Conservation (phyloP, 2,113 vertebrate species). For the Nettapus auritus region DNA sequence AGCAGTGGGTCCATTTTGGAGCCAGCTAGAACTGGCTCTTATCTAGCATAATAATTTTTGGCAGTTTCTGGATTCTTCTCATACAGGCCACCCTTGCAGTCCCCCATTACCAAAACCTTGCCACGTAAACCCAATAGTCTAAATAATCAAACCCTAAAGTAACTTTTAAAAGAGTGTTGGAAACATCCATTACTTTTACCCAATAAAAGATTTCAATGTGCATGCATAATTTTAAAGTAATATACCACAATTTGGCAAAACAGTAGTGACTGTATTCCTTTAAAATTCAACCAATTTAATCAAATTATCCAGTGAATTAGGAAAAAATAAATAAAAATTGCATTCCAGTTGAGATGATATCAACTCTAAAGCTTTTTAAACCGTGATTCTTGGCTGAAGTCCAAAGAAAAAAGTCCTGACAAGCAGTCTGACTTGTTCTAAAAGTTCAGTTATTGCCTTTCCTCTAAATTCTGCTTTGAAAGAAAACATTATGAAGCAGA, state of each 20-base stretch:
- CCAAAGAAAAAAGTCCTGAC: conserved; percentile 23
- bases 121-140: background rate
- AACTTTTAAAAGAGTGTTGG: background rate
- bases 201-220: background rate
- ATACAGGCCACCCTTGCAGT: too few relatives aligned
- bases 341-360: background rate
- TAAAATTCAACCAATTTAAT: background rate
- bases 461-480: conserved; percentile 22
- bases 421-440: background rate
- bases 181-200: background rate
- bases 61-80: background rate
- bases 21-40: background rate
- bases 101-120: background rate
- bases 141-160: background rate
- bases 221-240: background rate
- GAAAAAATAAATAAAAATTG: background rate
- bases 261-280: background rate
- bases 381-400: conserved; percentile 4
- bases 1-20: background rate
- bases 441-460: conserved; percentile 44
- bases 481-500: conserved; percentile 52
- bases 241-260: background rate
- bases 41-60: background rate
- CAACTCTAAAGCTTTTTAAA: background rate
- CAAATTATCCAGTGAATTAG: background rate